phyloP scores from a whole-genome alignment of 2,113 vertebrate genomes.

The Cynoglossus semilaevis region DNA sequence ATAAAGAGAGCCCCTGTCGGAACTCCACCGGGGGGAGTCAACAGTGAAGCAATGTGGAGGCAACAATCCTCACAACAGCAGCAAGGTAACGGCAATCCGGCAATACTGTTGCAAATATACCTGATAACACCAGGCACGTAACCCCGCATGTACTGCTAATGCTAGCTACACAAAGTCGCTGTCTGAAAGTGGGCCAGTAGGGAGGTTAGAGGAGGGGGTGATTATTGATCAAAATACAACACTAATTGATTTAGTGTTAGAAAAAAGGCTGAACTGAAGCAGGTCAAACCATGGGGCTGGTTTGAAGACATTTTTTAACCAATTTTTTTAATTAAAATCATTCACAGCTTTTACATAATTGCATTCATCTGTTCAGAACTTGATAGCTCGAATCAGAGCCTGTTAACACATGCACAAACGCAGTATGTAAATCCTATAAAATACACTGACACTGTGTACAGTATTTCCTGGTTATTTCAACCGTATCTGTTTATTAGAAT shows the following conservation, averaged over 20 bases:
- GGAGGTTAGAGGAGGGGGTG: background rate
- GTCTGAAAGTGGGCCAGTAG: constrained; percentile 1
- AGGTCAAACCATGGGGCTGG: background rate
- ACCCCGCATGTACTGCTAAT: constrained; percentile 9
- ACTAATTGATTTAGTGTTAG: too few relatives aligned
- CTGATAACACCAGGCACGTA: constrained; percentile 2
- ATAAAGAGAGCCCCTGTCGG: constrained; percentile 38
- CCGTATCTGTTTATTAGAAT: too few relatives aligned
- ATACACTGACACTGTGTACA: background rate
- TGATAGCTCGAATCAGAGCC: too few relatives aligned
- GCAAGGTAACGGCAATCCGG: constrained; percentile 2
- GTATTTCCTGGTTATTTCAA: too few relatives aligned
- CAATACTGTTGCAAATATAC: constrained; percentile 13
- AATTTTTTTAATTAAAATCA: too few relatives aligned
- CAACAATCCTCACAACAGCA: background rate
- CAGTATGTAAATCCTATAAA: too few relatives aligned
- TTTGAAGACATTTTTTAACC: too few relatives aligned
- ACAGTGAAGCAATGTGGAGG: constrained; percentile 25
- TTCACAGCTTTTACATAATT: too few relatives aligned
- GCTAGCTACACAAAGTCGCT: background rate
- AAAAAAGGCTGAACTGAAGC: background rate
- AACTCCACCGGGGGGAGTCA: constrained; percentile 23
- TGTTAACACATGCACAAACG: too few relatives aligned
- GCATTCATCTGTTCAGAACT: too few relatives aligned
- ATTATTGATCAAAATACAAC: too few relatives aligned